phyloP scores from a whole-genome alignment of 37 sponge, comb jelly and placozoan genomes.

The Ephydatia muelleri region DNA sequence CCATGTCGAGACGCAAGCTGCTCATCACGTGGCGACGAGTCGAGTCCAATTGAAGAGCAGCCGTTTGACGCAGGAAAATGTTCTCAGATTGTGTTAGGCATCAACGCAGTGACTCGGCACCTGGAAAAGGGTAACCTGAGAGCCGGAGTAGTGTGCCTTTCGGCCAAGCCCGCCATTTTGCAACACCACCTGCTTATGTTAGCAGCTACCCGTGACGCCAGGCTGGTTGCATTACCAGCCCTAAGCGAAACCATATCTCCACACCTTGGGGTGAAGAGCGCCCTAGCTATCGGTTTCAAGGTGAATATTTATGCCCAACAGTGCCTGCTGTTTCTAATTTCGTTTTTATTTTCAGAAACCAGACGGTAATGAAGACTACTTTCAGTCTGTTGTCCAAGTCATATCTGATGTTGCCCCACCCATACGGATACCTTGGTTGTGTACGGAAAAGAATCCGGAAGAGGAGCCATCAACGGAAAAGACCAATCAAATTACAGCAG shows the following conservation, averaged over 20 bases:
- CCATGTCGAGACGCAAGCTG: not conserved
- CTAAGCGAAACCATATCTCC: conserved; percentile 34
- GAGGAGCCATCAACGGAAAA: not conserved
- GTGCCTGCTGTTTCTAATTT: not conserved
- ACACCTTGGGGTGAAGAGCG: conserved; percentile 56
- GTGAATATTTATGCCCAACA: not conserved
- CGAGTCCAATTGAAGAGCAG: conserved; percentile 1
- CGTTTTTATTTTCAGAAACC: not conserved
- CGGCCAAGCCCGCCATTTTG: conserved; percentile 44
- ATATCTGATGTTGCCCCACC: not conserved
- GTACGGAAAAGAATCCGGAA: not conserved
- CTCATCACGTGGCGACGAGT: not conserved
- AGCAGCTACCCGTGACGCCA: conserved; percentile 49
- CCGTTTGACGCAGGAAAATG: conserved; percentile 15
- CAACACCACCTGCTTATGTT: conserved; percentile 51
- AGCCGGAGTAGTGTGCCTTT: conserved; percentile 65
- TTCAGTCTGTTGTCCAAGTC: not conserved
- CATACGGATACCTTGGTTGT: not conserved
- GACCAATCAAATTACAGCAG: not conserved
- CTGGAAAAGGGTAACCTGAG: conserved; percentile 54
- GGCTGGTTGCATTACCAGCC: conserved; percentile 48
- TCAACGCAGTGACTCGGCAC: conserved; percentile 48
- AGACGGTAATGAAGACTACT: not conserved
- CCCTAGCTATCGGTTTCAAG: conserved; percentile 67
- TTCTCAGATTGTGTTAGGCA: conserved; percentile 52